These are phyloP conservation scores for Pangasius mekongensis DNA, from an alignment of 2,797 vertebrate species.

Conservation along the genomic window DNA sequence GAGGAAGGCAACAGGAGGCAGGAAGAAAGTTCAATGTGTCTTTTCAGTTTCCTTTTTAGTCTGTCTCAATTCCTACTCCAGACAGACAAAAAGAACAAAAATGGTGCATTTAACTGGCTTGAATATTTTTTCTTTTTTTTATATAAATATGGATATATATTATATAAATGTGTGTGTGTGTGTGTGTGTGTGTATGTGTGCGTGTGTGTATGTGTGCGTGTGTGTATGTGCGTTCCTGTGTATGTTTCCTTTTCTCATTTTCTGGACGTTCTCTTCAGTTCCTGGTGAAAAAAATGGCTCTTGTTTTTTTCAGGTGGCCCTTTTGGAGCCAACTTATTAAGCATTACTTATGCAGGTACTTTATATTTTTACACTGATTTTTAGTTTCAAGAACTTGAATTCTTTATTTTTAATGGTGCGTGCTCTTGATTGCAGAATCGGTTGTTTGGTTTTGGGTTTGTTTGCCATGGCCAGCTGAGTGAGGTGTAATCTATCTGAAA, in stretches of 20 bases:
- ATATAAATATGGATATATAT: constrained; percentile 49
- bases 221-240: constrained; percentile 56
- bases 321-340: constrained; percentile 54
- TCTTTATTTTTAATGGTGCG: constrained; percentile 50
- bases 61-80: constrained; percentile 45
- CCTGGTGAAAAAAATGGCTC: constrained; percentile 44
- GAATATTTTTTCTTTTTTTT: constrained; percentile 33
- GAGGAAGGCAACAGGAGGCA: constrained; percentile 26
- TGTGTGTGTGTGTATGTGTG: constrained; percentile 15
- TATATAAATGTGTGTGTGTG: constrained; percentile 14
- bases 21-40: neutral
- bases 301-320: constrained; percentile 49
- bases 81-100: constrained; percentile 43
- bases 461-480: constrained; percentile 32
- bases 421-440: constrained; percentile 64
- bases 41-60: constrained; percentile 26
- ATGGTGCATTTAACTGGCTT: constrained; percentile 60
- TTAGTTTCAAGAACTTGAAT: constrained; percentile 66
- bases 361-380: constrained; percentile 74
- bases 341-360: constrained; percentile 74
- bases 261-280: constrained; percentile 51
- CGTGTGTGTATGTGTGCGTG: neutral
- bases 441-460: constrained; percentile 24
- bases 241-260: constrained; percentile 44
- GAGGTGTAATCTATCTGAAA: constrained; percentile 35